Percentiles rank a stretch among this genome's conserved stretches.
Conservation (phyloP, 2,797 vertebrate genomes). For the Pseudopleuronectes americanus region DNA sequence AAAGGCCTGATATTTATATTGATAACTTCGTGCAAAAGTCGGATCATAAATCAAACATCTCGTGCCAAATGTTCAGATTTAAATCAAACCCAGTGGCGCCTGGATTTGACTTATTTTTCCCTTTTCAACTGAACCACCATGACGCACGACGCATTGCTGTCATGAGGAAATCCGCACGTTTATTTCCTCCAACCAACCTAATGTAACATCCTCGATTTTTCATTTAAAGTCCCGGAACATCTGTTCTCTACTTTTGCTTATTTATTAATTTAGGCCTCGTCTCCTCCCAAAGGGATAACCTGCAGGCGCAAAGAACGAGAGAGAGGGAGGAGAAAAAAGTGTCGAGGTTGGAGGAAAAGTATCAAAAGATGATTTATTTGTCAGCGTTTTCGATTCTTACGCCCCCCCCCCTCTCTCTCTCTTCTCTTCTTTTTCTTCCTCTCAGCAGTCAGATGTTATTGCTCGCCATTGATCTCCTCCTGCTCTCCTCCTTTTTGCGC, state of each 20-base stretch:
- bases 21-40: background rate
- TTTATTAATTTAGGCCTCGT: conserved; percentile 27
- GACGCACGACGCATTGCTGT: background rate
- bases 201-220: background rate
- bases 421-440: conserved; percentile 58
- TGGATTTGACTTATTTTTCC: background rate
- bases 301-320: conserved; percentile 35
- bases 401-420: background rate
- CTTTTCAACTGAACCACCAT: too few relatives aligned
- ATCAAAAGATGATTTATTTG: conserved; percentile 95
- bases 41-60: background rate
- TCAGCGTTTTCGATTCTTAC: conserved; percentile 88
- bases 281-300: conserved; percentile 24
- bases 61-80: too few relatives aligned
- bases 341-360: conserved; percentile 86
- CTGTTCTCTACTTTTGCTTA: background rate
- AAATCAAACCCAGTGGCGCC: background rate
- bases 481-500: conserved; percentile 85
- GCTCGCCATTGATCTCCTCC: conserved; percentile 92
- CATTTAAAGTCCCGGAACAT: background rate
- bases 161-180: background rate
- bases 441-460: conserved; percentile 96
- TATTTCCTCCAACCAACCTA: background rate
- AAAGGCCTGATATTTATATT: background rate
- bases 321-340: conserved; percentile 43